Base-by-base conservation (phyloP, 2,888 invertebrate genomes). In the Lymantria dispar region DNA sequence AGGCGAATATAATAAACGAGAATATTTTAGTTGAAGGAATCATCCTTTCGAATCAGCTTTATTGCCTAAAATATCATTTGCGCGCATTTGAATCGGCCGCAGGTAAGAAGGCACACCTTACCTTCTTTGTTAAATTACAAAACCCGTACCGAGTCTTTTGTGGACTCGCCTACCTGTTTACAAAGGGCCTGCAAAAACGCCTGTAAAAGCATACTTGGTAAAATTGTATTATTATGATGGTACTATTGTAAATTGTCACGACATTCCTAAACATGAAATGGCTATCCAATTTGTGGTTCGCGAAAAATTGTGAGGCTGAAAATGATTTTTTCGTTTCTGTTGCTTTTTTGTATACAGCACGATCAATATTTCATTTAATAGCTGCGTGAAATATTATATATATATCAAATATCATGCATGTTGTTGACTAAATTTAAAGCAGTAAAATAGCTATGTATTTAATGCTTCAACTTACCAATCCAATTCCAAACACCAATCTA, bases 31-130 rank as follows among this genome's bases (percentile, higher is more conserved):
- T 42, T 48, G 37, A 48, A 52, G 38, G 22, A 42, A 37, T 47
- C 12, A 40, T 53, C 48, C 47, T 40, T 52, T 43, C 47, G 44
- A 37, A 44, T 48, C 22, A 38, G 44, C 52, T 41, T 37, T 44
- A 45, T 54, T 45, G 44, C 52, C 51, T 43, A 37, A 53, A 58
- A 50, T 62, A 60, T 58, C 59, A 62, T 69, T 63, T 62, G 51
- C 47, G 44, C 45, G 50, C 48, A 50, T 60, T 62, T 62, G 55
- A 62, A 58, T 60, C 54, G 43, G 56, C 50, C 42, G 43, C 70
- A 70, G 70, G 68, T 70, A 68, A 64, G 62, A 51, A 56, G 52
- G 59, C 58, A 58, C 58, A 67, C 62, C 64, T 66, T 62, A 57
- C 53, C 52, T 64, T 57, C 60, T 64, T 70, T 70, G 70, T 68